Evolutionary conservation across 2,888 invertebrate genomes (phyloP).

Genomic region (Patella ulyssiponensis): DNA sequence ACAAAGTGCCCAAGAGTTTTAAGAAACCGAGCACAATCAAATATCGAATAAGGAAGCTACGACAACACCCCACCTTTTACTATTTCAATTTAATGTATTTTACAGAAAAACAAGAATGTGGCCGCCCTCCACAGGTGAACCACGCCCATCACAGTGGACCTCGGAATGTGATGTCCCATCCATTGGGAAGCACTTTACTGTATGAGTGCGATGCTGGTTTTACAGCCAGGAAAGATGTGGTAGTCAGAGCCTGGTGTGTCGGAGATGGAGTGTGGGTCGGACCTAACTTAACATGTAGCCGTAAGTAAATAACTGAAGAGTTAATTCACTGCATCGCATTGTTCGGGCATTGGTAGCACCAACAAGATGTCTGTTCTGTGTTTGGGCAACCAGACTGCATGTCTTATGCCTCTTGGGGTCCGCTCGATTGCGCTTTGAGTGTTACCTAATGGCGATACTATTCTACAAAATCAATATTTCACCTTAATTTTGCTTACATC

Average conservation of each 20-base stretch:
- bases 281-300: conserved; percentile 95
- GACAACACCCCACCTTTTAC: too few species aligned
- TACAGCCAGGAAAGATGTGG: conserved; percentile 83
- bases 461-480: too few species aligned
- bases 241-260: conserved; percentile 93
- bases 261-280: conserved; percentile 95
- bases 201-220: conserved; percentile 96
- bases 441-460: too few species aligned
- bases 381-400: too few species aligned
- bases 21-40: too few species aligned
- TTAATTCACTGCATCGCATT: too few species aligned
- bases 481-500: background rate
- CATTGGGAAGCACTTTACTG: conserved; percentile 89
- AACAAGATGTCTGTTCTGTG: too few species aligned
- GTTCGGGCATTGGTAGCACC: too few species aligned
- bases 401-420: too few species aligned
- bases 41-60: too few species aligned
- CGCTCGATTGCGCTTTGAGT: too few species aligned
- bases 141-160: conserved; percentile 80
- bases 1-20: too few species aligned
- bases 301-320: conserved; percentile 75
- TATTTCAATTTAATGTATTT: background rate
- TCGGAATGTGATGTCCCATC: conserved; percentile 75
- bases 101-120: conserved; percentile 65
- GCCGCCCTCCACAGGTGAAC: conserved; percentile 72